These are phyloP conservation scores for Bombus polaris DNA, from an alignment of 1,140 invertebrate genomes.

Conservation along the genomic window DNA sequence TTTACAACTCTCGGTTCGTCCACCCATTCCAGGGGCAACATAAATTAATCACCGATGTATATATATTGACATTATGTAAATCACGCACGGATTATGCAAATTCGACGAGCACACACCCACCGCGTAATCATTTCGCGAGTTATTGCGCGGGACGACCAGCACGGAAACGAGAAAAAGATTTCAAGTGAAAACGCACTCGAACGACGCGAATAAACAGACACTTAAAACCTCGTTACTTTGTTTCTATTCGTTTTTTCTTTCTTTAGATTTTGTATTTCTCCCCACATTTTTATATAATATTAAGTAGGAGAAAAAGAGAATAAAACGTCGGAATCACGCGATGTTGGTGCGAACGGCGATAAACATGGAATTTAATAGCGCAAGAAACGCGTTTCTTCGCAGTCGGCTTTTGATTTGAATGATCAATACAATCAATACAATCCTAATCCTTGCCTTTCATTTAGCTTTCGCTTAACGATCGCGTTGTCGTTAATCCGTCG, in stretches of 20 bases:
- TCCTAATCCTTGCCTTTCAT: conserved; percentile 23
- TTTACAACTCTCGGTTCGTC: conserved; percentile 30
- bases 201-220: neutral
- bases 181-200: neutral
- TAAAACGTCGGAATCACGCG: neutral
- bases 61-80: conserved; percentile 38
- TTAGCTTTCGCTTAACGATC: conserved; percentile 12
- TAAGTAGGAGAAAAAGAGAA: neutral
- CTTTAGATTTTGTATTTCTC: too few species aligned
- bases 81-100: conserved; percentile 38
- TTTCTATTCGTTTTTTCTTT: too few species aligned
- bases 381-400: conserved; percentile 9
- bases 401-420: neutral
- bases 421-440: neutral
- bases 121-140: conserved; percentile 40
- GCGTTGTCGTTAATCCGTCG: conserved; percentile 23
- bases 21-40: neutral
- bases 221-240: conserved; percentile 18
- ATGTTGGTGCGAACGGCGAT: neutral
- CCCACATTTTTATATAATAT: neutral
- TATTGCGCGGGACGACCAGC: neutral
- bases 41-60: conserved; percentile 45
- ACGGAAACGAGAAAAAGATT: neutral
- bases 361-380: conserved; percentile 31
- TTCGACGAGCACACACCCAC: neutral